These are phyloP conservation scores for Holotrichia oblita DNA, from an alignment of 1,140 invertebrate genomes.

Conservation along the genomic window DNA sequence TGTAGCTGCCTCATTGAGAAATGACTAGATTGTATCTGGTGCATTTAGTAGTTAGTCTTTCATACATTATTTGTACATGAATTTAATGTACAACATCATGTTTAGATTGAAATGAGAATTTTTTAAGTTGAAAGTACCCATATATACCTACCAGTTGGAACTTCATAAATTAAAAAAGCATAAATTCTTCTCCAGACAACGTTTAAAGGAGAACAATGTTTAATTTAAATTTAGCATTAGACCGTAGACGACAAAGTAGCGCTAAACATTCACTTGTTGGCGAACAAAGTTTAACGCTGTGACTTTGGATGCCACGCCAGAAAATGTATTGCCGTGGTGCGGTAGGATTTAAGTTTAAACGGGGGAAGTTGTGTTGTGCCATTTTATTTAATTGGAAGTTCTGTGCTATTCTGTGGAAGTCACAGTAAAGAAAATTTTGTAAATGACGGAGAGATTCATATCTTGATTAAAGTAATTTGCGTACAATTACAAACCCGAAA, in stretches of 20 bases:
- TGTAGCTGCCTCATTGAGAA: too few relatives aligned
- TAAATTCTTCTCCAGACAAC: too few relatives aligned
- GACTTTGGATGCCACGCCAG: not conserved
- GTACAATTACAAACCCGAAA: not conserved
- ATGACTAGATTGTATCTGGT: too few relatives aligned
- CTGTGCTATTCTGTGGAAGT: not conserved
- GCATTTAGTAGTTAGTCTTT: too few relatives aligned
- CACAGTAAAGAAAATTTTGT: not conserved
- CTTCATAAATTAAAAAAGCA: too few relatives aligned
- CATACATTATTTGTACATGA: too few relatives aligned
- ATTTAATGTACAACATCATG: too few relatives aligned
- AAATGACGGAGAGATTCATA: not conserved
- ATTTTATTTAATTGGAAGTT: conserved; percentile 14
- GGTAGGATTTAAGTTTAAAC: conserved; percentile 8
- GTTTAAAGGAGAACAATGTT: too few relatives aligned
- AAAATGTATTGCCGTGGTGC: not conserved
- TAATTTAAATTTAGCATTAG: not conserved
- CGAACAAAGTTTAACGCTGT: not conserved
- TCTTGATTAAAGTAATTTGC: not conserved
- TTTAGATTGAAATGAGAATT: too few relatives aligned
- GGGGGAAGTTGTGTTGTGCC: not conserved
- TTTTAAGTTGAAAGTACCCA: too few relatives aligned
- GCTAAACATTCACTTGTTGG: conserved; percentile 6
- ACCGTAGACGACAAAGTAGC: not conserved
- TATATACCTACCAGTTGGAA: too few relatives aligned